Conservation (phyloP, 2,113 vertebrate species). For the Caracal caracal region DNA sequence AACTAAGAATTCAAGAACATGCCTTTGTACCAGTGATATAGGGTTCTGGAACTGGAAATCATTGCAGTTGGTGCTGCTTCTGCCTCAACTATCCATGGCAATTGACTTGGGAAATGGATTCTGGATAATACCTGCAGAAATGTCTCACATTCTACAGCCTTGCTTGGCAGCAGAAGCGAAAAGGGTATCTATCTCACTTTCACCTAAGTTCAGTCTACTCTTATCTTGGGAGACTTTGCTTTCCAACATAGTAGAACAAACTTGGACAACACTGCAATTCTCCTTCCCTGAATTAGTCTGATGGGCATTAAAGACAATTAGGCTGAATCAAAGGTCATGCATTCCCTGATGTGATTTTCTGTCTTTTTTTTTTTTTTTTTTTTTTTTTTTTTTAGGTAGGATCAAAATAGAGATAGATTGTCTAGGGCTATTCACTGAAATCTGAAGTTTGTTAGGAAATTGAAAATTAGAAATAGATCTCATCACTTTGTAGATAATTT, state of each 20-base stretch:
- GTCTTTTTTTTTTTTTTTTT: slow-evolving; percentile 78
- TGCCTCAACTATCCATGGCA: neutral
- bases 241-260: slow-evolving; percentile 1
- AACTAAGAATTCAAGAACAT: neutral
- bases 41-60: neutral
- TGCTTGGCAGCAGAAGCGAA: neutral
- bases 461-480: neutral
- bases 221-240: slow-evolving; percentile 12
- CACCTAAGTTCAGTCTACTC: slow-evolving; percentile 41
- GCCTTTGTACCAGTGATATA: neutral
- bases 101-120: neutral
- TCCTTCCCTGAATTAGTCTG: slow-evolving; percentile 47
- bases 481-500: neutral
- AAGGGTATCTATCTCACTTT: neutral
- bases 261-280: neutral
- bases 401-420: slow-evolving; percentile 55
- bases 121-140: neutral
- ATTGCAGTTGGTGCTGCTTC: too few relatives aligned
- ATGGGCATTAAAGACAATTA: slow-evolving; percentile 66
- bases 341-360: slow-evolving; percentile 75
- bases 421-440: neutral
- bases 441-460: neutral
- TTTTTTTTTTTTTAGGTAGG: slow-evolving; percentile 76
- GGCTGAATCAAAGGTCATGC: slow-evolving; percentile 77
- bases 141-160: neutral